Base-by-base conservation (phyloP, 2,113 vertebrate species). In the Serilophus lunatus region DNA sequence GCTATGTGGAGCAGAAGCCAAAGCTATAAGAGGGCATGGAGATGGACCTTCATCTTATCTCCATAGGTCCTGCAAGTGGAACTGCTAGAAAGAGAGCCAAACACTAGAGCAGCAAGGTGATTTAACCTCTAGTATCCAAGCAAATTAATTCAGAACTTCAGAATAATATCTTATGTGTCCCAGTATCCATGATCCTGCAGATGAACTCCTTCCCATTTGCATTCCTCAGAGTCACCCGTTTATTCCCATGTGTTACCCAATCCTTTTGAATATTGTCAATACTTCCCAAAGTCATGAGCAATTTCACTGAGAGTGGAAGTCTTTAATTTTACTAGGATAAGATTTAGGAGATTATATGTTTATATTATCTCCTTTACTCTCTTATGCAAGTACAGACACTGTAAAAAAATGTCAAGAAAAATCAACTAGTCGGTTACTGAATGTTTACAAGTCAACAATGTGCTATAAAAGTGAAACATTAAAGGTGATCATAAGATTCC, bases 41-140 rank as follows among this genome's bases (percentile, higher is more conserved):
- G 75, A 7, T 74, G 29, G 29, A 85, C 17, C 26, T 51, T 90
- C 45, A 68, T 16, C 19, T 88, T 70, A 64, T 9, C 33, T 82
- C 24, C 68, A 4, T 5, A 44, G 26, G 19, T 74, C 13, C 19
- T 86, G 44, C 47, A 76, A 91, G 20, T 7, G 20, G 66, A 77
- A 74, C 51, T 45, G 13, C 13, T 44, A 74, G 63, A 59, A 95
- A 66, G 57, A 61, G 9, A 56, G 15, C 3, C 1, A 2, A 86
- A 86, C 0, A 0, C 12, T 38, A 61, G 40, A 85, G 10, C 54
- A 45, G 16, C 0, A 0, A 80, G 4, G 14, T 53, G 22, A 33
- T 50, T 79, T 40, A 78, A 69, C 44, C 20, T 38, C 35, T 24
- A 8, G 3, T 19, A 90, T 11, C 2, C 16, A 53, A 69, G 13